These are phyloP conservation scores for Heliothis subflexa DNA, from an alignment of 1,140 invertebrate species.

Conservation along the genomic window DNA sequence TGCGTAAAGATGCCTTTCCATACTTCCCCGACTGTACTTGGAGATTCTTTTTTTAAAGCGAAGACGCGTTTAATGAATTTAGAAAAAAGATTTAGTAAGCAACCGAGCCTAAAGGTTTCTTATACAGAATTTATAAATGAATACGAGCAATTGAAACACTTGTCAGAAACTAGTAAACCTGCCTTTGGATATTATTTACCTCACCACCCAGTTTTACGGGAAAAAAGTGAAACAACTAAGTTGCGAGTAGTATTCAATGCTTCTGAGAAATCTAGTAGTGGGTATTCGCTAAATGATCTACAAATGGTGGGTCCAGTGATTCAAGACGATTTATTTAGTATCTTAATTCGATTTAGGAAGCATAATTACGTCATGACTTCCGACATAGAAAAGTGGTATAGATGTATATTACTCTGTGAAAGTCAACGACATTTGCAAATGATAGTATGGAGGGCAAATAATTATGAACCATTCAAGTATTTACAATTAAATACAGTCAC, in stretches of 20 bases:
- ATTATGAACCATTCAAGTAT: too few relatives aligned
- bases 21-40: slow-evolving; percentile 33
- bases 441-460: too few relatives aligned
- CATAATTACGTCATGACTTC: too few relatives aligned
- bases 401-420: background rate
- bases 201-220: slow-evolving; percentile 68
- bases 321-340: slow-evolving; percentile 64
- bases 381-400: slow-evolving; percentile 3
- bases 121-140: slow-evolving; percentile 52
- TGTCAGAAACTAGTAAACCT: slow-evolving; percentile 7
- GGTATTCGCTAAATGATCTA: slow-evolving; percentile 61
- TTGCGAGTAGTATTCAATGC: slow-evolving; percentile 70
- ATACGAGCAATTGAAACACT: slow-evolving; percentile 44
- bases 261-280: slow-evolving; percentile 56
- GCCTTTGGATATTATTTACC: slow-evolving; percentile 64
- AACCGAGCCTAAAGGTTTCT: slow-evolving; percentile 36
- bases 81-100: slow-evolving; percentile 50
- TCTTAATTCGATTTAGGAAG: too few relatives aligned
- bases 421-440: background rate
- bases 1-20: slow-evolving; percentile 38
- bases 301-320: slow-evolving; percentile 70
- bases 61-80: slow-evolving; percentile 48
- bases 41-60: slow-evolving; percentile 45
- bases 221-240: slow-evolving; percentile 60
- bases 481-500: too few relatives aligned